Evolutionary conservation across 1,140 invertebrate species (phyloP), one percentile per base, ranked within the genome.

Genomic region (Atopsyche davidsoni): DNA sequence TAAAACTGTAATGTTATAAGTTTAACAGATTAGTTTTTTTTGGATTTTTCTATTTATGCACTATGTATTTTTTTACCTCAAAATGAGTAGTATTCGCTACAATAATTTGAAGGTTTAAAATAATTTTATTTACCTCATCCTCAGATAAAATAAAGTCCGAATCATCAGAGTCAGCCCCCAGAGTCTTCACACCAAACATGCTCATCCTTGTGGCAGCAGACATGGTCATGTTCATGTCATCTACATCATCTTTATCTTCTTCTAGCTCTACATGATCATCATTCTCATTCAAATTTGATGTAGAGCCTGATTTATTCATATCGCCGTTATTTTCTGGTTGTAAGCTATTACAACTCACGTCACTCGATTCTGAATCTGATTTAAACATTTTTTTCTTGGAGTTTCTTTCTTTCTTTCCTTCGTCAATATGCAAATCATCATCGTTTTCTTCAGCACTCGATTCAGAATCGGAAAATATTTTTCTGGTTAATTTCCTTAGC

Each of bases 71-170:
- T n/a, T n/a, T n/a, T n/a, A n/a, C n/a, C n/a, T n/a, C n/a, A n/a
- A n/a, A n/a, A n/a, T n/a, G n/a, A n/a, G n/a, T n/a, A n/a, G n/a
- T n/a, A n/a, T n/a, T n/a, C n/a, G n/a, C n/a, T n/a, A n/a, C n/a
- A n/a, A n/a, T n/a, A n/a, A n/a, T n/a, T n/a, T n/a, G n/a, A n/a
- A n/a, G n/a, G n/a, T n/a, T n/a, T n/a, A n/a, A n/a, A n/a, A n/a
- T n/a, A n/a, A n/a, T n/a, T n/a, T n/a, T n/a, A 67, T 67, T 68
- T 58, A 71, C 70, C 55, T 67, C 62, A 53, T 66, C 60, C 60
- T 72, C 71, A 46, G 70, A 69, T 42, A 68, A 60, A 44, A 72
- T 72, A 46, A 64, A 70, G 48, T 72, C 69, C 14, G 70, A 73
- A 41, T 73, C 69, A 28, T 72, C 70, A 58, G 65, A 68, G 1